Percentiles rank a stretch among this genome's conserved stretches.
Conservation (phyloP, 2,113 vertebrate species). For the Perognathus longimembris region DNA sequence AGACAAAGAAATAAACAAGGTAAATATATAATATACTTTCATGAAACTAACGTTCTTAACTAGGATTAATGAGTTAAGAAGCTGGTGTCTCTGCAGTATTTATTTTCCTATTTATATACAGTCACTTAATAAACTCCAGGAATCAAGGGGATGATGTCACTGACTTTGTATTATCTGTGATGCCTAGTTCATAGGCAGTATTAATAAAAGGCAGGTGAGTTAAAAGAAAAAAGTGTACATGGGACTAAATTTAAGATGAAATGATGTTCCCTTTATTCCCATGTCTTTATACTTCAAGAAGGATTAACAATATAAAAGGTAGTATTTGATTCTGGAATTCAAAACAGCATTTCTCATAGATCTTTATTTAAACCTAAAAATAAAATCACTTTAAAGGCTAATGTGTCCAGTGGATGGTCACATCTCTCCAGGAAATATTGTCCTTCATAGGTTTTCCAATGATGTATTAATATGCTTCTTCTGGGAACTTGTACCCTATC, state of each 20-base stretch:
- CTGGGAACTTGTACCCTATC: neutral
- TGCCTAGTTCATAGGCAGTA: conserved; percentile 36
- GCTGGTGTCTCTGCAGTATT: neutral
- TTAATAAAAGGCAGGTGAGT: conserved; percentile 62
- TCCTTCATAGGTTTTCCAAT: conserved; percentile 14
- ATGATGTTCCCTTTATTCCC: conserved; percentile 70
- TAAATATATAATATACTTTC: neutral
- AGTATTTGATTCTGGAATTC: conserved; percentile 72
- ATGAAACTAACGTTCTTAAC: neutral
- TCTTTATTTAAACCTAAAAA: conserved; percentile 77
- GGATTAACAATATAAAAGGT: conserved; percentile 71
- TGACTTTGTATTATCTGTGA: conserved; percentile 59
- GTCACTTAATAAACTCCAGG: neutral
- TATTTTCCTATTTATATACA: neutral
- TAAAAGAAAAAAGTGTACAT: conserved; percentile 56
- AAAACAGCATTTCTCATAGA: conserved; percentile 75
- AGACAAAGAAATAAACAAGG: neutral
- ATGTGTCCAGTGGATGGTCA: neutral
- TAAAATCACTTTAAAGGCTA: conserved; percentile 65
- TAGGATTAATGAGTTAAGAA: neutral
- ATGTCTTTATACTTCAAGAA: conserved; percentile 76
- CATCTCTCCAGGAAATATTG: conserved; percentile 60
- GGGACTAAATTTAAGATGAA: conserved; percentile 78
- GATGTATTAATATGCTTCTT: conserved; percentile 64
- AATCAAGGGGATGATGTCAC: neutral